Evolutionary conservation across 2,113 vertebrate species (phyloP), one percentile per base, ranked within the genome.

Genomic region (Empidonax alnorum): DNA sequence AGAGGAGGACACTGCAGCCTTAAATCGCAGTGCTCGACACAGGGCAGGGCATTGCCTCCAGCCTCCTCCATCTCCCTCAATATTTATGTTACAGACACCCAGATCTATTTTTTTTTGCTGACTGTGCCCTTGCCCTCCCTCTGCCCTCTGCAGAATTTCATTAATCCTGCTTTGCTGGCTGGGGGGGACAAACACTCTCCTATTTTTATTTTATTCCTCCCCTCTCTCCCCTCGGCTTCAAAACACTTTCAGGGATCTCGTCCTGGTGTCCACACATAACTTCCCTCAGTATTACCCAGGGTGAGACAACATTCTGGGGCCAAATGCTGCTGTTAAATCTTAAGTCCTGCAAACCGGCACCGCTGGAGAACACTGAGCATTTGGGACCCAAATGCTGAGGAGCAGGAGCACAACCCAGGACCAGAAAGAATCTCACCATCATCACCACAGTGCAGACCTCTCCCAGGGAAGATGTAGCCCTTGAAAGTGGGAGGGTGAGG

Each of bases 301-400:
- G 25, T 15, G 23, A 61, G 15, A 59, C 19, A 42, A 62, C 9
- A 23, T 21, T 56, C 30, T 41, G 42, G 23, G n/a, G 59, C 9
- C 39, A 87, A 87, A 74, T 1, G 2, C 16, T 67, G 47, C 63
- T 77, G 23, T 59, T 22, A 8, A 35, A 39, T 37, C 46, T 44
- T 20, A 58, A 74, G 19, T 52, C 27, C 68, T 19, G 24, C 35
- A 72, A 93, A 50, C 42, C 23, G 56, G 31, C 27, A 68, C 11
- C 0, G 0, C 0, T 11, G 3, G 42, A 61, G 28, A 23, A 44
- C 0, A 0, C 0, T 16, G 30, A 68, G 22, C 18, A 53, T 22
- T 18, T 69, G 14, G 24, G 30, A 73, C 10, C 27, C 10, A 15
- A 58, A 0, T 42, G 67, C 33, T 53, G 49, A 69, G 62, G 67